phyloP scores from a whole-genome alignment of 1,140 invertebrate genomes.

The Cherax destructor region DNA sequence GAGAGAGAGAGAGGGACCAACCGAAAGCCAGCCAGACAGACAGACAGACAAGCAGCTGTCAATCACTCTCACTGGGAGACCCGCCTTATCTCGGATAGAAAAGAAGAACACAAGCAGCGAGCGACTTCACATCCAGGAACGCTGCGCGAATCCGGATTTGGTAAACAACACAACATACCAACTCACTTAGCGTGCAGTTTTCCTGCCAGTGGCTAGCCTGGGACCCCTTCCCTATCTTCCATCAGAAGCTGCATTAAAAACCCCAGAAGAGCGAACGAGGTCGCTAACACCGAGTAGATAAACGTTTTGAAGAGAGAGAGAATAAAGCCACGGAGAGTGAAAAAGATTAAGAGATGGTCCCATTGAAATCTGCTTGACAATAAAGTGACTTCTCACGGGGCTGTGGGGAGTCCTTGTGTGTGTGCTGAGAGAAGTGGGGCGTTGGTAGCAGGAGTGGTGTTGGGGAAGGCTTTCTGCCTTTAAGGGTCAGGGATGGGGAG shows the following conservation, averaged over 20 bases:
- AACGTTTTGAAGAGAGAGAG: conserved; percentile 13
- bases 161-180: no score
- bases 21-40: not conserved
- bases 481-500: not conserved
- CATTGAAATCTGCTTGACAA: not conserved
- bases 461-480: not conserved
- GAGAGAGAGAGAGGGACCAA: conserved; percentile 9
- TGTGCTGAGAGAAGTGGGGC: not conserved
- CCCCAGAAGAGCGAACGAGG: not conserved
- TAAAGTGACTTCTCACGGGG: conserved; percentile 3
- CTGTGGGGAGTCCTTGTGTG: not conserved
- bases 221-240: no score
- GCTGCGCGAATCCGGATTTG: not conserved
- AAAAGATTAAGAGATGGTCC: conserved; percentile 22
- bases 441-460: no score
- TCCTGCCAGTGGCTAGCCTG: no score
- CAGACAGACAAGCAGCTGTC: not conserved
- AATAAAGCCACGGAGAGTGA: not conserved
- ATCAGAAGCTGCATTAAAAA: no score
- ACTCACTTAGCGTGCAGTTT: no score
- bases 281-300: conserved; percentile 2
- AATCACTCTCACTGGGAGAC: not conserved
- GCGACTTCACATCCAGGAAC: not conserved
- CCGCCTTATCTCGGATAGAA: not conserved
- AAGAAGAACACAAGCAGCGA: not conserved